These are phyloP conservation scores for Conomelus anceps DNA, from an alignment of 2,888 invertebrate genomes.

Conservation along the genomic window DNA sequence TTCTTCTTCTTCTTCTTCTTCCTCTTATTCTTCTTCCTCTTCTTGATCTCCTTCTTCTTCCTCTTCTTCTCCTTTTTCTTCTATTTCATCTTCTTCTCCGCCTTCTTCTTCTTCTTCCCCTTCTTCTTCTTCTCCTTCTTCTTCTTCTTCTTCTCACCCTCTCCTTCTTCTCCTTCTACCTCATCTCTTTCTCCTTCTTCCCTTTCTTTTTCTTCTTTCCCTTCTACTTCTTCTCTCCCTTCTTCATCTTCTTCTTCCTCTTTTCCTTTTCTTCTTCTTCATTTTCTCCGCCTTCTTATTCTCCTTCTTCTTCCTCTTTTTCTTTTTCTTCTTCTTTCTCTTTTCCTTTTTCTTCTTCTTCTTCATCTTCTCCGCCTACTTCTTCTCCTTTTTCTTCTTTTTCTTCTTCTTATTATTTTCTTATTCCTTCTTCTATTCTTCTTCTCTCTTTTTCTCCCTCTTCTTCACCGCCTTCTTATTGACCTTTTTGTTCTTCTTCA, in stretches of 20 bases:
- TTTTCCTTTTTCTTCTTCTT: not conserved
- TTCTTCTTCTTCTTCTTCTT: too few species aligned
- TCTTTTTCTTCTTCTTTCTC: not conserved
- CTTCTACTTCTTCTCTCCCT: not conserved
- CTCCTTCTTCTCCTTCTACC: not conserved
- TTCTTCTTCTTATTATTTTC: too few species aligned
- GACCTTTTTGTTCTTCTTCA: not conserved
- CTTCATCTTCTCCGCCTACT: not conserved
- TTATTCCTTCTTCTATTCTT: not conserved
- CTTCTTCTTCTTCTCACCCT: not conserved
- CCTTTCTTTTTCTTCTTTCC: not conserved
- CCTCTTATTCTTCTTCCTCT: not conserved
- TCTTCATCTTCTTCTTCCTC: not conserved
- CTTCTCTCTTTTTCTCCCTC: not conserved
- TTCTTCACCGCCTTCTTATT: too few species aligned
- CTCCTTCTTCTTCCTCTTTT: not conserved
- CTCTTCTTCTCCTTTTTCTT: not conserved
- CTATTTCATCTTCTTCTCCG: not conserved
- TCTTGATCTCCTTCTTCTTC: not conserved
- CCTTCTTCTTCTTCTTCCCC: not conserved
- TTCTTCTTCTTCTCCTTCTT: not conserved
- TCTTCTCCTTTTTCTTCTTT: not conserved
- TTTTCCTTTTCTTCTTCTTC: not conserved
- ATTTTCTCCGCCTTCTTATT: not conserved
- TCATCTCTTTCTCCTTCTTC: not conserved